These are phyloP conservation scores for Glareola pratincola DNA, from an alignment of 2,113 vertebrate genomes.

Conservation along the genomic window DNA sequence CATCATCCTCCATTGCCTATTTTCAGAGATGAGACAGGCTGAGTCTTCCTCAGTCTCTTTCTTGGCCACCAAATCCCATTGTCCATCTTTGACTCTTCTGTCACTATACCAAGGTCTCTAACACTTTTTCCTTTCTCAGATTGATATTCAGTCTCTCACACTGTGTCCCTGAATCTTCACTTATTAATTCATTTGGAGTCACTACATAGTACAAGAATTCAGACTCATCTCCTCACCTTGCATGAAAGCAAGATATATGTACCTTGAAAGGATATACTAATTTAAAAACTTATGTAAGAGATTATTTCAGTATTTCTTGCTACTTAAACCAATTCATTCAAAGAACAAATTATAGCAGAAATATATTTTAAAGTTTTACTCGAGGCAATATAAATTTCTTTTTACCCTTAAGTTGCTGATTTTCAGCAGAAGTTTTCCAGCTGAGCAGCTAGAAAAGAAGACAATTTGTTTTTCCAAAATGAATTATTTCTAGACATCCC, in stretches of 20 bases:
- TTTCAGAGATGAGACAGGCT: not conserved
- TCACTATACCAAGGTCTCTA: not conserved
- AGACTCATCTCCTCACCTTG: not conserved
- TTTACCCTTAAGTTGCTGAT: not conserved
- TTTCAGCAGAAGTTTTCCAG: not conserved
- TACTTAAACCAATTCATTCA: not conserved
- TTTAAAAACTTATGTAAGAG: not conserved
- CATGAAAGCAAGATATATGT: not conserved
- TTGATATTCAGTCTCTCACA: not conserved
- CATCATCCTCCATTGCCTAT: fast-evolving
- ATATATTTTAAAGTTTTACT: not conserved
- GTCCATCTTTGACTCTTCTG: not conserved
- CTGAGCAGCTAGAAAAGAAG: not conserved
- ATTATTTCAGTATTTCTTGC: not conserved
- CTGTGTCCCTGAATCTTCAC: not conserved
- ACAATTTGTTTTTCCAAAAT: not conserved
- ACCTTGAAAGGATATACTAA: not conserved
- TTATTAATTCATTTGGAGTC: not conserved
- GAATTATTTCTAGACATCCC: not conserved
- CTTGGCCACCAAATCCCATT: not conserved
- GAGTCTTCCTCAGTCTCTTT: not conserved
- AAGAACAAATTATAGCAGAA: not conserved
- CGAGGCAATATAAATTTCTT: not conserved
- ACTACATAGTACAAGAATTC: not conserved
- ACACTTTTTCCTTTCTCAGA: not conserved